Conservation (phyloP, 2,113 vertebrate species). For the Seriola rivoliana region DNA sequence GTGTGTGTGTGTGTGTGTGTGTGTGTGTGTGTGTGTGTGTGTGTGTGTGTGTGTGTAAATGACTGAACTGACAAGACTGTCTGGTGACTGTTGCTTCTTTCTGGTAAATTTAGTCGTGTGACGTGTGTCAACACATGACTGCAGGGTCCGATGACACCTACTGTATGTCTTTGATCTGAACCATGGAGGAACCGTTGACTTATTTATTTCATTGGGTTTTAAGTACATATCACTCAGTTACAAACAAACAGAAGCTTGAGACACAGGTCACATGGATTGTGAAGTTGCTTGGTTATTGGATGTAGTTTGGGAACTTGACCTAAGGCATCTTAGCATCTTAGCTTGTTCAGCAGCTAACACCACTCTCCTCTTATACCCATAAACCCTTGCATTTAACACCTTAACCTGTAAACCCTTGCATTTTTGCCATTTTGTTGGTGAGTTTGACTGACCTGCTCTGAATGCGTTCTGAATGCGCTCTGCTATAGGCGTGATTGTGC, state of each 20-base stretch:
- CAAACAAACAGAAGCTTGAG: not conserved
- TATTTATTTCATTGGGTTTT: not conserved
- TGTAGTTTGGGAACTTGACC: no score
- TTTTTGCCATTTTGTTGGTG: no score
- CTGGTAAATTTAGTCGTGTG: not conserved
- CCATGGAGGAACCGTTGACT: not conserved
- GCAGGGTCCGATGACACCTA: not conserved
- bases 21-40: not conserved
- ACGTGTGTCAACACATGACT: not conserved
- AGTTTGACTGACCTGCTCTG: not conserved
- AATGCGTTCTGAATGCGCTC: not conserved
- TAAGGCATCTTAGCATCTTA: no score
- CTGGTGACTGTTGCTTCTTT: not conserved
- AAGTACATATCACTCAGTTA: not conserved
- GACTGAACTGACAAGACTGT: slow-evolving; percentile 1
- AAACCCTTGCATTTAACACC: not conserved
- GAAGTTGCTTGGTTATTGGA: no score
- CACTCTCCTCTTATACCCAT: not conserved
- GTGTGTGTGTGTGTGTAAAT: not conserved
- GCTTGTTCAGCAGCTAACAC: no score
- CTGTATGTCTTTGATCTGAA: not conserved
- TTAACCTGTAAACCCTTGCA: no score
- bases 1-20: not conserved
- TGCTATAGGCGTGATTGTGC: not conserved
- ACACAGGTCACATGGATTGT: no score